phyloP scores from a whole-genome alignment of 2,888 invertebrate species.

The Drosophila ustulata region DNA sequence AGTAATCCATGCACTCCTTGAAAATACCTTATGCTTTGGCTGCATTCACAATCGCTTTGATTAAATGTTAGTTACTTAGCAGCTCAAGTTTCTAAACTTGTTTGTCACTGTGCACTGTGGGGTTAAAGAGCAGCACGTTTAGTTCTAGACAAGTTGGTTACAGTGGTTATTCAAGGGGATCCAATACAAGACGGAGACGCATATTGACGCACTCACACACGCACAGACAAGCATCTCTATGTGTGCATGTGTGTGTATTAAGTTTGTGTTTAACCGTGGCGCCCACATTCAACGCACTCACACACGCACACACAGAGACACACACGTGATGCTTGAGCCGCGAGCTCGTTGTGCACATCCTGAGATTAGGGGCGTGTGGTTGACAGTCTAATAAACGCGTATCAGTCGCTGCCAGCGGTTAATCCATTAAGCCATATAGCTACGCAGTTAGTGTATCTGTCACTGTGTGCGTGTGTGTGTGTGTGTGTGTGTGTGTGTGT shows the following conservation, averaged over 20 bases:
- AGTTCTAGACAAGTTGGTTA: conserved; percentile 41
- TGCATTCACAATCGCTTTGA: background rate
- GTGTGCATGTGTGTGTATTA: conserved; percentile 6
- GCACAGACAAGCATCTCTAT: background rate
- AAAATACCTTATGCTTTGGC: background rate
- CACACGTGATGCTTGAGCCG: conserved; percentile 49
- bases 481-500: conserved; percentile 30
- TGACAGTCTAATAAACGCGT: conserved; percentile 79
- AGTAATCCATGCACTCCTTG: background rate
- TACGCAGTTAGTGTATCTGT: conserved; percentile 2
- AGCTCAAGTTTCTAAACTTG: background rate
- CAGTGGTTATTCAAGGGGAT: conserved; percentile 18
- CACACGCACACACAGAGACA: background rate
- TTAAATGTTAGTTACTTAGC: background rate
- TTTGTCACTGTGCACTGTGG: conserved; percentile 16
- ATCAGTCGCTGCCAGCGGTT: conserved; percentile 74
- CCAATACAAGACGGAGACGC: conserved; percentile 1
- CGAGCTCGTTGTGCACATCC: conserved; percentile 48
- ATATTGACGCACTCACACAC: background rate
- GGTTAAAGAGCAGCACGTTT: conserved; percentile 43
- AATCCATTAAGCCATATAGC: conserved; percentile 79
- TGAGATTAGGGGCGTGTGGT: conserved; percentile 70
- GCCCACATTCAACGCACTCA: conserved; percentile 9
- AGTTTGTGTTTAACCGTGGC: conserved; percentile 36
- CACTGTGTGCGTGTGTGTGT: conserved; percentile 14